Evolutionary conservation across 1,140 invertebrate species (phyloP).

Genomic region (Zaprionus kolodkinae): DNA sequence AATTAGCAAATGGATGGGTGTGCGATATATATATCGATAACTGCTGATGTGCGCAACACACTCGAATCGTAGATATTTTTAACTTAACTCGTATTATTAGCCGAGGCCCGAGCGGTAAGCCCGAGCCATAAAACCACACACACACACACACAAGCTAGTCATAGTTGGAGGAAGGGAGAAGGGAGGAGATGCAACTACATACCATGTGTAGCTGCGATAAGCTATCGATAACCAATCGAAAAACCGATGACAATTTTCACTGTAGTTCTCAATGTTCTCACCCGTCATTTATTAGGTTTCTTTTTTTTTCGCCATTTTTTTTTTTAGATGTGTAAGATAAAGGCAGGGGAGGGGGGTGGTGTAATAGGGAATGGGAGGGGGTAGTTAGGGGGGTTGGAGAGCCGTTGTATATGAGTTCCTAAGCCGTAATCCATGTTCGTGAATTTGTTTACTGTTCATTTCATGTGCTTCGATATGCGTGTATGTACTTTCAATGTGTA

Average conservation of each 20-base stretch:
- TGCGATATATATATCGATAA: constrained; percentile 5
- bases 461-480: constrained; percentile 79
- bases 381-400: constrained; percentile 33
- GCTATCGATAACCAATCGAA: constrained; percentile 18
- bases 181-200: constrained; percentile 16
- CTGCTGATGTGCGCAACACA: constrained; percentile 3
- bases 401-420: constrained; percentile 81
- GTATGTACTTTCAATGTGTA: constrained; percentile 77
- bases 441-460: constrained; percentile 81
- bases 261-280: constrained; percentile 48
- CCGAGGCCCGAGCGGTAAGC: constrained; percentile 55
- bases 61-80: constrained; percentile 28
- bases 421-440: constrained; percentile 80
- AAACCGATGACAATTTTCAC: constrained; percentile 25
- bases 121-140: constrained; percentile 60
- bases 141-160: constrained; percentile 42
- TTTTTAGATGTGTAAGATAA: constrained; percentile 35
- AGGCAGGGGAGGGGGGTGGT: constrained; percentile 9
- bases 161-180: constrained; percentile 25
- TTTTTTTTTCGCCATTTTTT: neutral
- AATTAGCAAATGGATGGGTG: constrained; percentile 37
- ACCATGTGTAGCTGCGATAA: constrained; percentile 10
- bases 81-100: constrained; percentile 11
- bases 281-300: neutral
- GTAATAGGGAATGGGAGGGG: neutral